These are phyloP conservation scores for Eleginops maclovinus DNA, from an alignment of 2,113 vertebrate genomes.

Conservation along the genomic window DNA sequence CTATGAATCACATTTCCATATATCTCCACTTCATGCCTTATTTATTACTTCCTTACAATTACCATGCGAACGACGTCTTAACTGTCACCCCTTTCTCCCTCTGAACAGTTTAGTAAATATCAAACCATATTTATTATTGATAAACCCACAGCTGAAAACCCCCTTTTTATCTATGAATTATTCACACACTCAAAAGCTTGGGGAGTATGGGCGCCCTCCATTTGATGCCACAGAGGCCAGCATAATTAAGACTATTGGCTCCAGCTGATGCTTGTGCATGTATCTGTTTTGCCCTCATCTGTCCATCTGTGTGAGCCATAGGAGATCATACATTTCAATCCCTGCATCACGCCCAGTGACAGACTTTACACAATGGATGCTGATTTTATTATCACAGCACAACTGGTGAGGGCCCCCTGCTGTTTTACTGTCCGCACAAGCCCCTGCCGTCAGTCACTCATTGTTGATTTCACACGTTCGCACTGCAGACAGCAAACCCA, in stretches of 20 bases:
- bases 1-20: conserved; percentile 82
- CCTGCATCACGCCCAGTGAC: conserved; percentile 63
- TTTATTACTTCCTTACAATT: conserved; percentile 83
- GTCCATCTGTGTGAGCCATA: conserved; percentile 74
- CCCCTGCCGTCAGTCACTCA: conserved; percentile 60
- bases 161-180: conserved; percentile 80
- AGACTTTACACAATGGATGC: conserved; percentile 74
- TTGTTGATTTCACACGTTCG: conserved; percentile 58
- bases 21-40: conserved; percentile 83
- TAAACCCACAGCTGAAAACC: conserved; percentile 78
- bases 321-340: conserved; percentile 75
- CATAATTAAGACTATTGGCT: conserved; percentile 78
- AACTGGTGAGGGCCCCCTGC: conserved; percentile 73
- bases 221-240: conserved; percentile 72
- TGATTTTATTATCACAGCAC: conserved; percentile 79
- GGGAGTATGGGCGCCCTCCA: conserved; percentile 71
- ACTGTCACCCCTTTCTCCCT: conserved; percentile 80
- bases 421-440: conserved; percentile 66
- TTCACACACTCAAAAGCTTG: conserved; percentile 77
- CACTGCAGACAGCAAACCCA: conserved; percentile 25
- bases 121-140: conserved; percentile 87
- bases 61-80: conserved; percentile 83
- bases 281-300: conserved; percentile 57
- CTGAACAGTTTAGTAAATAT: conserved; percentile 88
- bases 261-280: conserved; percentile 48